Base-by-base conservation (phyloP, 2,113 vertebrate genomes). In the Aphelocoma coerulescens region DNA sequence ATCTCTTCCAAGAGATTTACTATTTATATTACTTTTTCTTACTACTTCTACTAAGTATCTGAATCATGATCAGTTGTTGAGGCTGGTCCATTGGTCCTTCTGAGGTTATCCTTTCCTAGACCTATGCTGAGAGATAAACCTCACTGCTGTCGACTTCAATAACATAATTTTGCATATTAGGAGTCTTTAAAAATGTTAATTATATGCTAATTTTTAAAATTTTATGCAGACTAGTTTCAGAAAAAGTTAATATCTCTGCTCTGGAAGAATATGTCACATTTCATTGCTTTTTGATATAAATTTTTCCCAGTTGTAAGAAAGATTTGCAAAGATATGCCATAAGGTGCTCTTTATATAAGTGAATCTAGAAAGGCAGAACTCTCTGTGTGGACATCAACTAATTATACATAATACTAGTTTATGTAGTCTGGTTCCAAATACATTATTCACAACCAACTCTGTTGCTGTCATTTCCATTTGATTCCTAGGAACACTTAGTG, bases 401-500 rank as follows among this genome's bases (percentile, higher is more conserved):
- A 96, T 91, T 93, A 76, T 75, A 73, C 17, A 33, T 85, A 73
- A 73, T 71, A 79, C 26, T 43, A 46, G 13, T 77, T 95, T 91
- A 88, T 75, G 63, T 52, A 84, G 65, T 89, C 73, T 89, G 35
- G 37, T 87, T 96, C 94, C 55, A 78, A 75, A 90, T n/a, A 49
- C 27, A 28, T 91, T 73, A 57, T 81, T 61, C 89, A 71, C 78
- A 71, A 79, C 27, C n/a, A 66, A 15, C 79, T 86, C 71, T 77
- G 65, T n/a, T 81, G 65, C 85, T 95, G 57, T 89, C n/a, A 79
- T 75, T 88, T 95, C 63, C 22, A n/a, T 83, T 97, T 92, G 85
- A 51, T 91, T 95, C 68, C 75, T 57, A 17, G 55, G 78, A 95
- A 37, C 9, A 14, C 41, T 92, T 80, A 35, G 66, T 52, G 46